Evolutionary conservation across 2,797 vertebrate species (phyloP), one percentile per base, ranked within the genome.

Genomic region (Rhinophrynus dorsalis): DNA sequence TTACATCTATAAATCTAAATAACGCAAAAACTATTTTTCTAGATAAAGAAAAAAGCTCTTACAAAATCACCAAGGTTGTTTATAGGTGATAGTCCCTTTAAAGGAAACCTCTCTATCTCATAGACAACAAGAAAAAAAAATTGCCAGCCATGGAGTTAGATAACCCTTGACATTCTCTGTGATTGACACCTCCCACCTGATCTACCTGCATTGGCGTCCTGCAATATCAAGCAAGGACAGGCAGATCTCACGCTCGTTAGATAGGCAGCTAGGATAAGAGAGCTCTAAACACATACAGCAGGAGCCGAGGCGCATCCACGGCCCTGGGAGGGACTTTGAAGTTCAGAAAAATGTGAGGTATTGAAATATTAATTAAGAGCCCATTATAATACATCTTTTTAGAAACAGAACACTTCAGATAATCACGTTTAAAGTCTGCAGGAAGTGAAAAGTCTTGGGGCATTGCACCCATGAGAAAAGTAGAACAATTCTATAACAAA

Each of bases 291-390:
- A 72, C 42, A 54, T 67, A 54, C 9, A 54, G 45, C 47, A 20
- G 62, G 70, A 60, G 66, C 20, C 62, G 60, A 73, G 70, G 70
- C 66, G 70, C 70, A 67, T 67, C 37, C 62, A 37, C 54, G 60
- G 70, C 70, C 70, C 33, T 66, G 67, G 70, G 70, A 73, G 62
- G 8, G 15, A 66, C 70, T 73, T 73, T 73, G 70, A 73, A 24
- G 70, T 73, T 59, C 6, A 50, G 61, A 66, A 72, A n/a, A 65
- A 50, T 73, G 62, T 51, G 32, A 67, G 52, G 47, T 67, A 55
- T 30, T 73, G 70, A 73, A 73, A 73, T 73, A 73, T 73, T 73
- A 73, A 73, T 73, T 73, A 73, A 52, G 62, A 8, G 55, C 45
- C 32, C 55, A 67, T 73, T 73, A 73, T 62, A 73, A 66, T 73